A percentile compares a stretch with the other conserved stretches of the same genome.
Conservation (phyloP, 53 echinoderm and acorn worm species). For the Apostichopus leukothele region DNA sequence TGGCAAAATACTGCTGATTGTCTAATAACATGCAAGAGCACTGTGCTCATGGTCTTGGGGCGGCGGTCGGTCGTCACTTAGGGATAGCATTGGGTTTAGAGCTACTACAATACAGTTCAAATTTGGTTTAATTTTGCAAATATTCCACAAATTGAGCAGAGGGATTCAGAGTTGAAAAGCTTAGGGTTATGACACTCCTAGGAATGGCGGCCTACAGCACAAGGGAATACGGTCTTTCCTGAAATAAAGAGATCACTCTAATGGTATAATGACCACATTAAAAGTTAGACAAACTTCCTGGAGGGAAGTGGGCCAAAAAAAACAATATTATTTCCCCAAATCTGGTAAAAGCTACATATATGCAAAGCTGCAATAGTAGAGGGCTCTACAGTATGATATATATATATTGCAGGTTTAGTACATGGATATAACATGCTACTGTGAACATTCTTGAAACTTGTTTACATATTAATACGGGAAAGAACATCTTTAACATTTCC, state of each 20-base stretch:
- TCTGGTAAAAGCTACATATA: too few species aligned
- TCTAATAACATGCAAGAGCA: neutral
- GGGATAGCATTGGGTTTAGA: too few species aligned
- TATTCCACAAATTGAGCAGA: neutral
- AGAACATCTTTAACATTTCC: too few species aligned
- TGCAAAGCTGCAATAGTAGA: too few species aligned
- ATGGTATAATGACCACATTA: constrained; percentile 18
- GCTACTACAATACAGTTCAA: neutral
- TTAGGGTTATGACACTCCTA: constrained; percentile 1
- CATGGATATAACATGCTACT: too few species aligned
- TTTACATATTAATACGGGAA: too few species aligned
- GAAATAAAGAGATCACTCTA: neutral
- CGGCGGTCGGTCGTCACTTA: too few species aligned
- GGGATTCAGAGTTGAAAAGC: neutral
- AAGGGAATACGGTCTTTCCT: neutral
- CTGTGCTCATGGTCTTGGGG: too few species aligned
- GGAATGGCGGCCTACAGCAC: neutral
- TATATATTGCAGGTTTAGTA: too few species aligned
- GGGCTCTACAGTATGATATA: too few species aligned
- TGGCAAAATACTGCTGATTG: neutral
- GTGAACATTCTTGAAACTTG: too few species aligned
- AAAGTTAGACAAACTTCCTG: neutral
- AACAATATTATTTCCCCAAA: too few species aligned
- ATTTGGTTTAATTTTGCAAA: constrained; percentile 5
- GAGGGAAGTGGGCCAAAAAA: neutral